phyloP scores from a whole-genome alignment of 1,140 invertebrate species.

The Drosophila hydei region DNA sequence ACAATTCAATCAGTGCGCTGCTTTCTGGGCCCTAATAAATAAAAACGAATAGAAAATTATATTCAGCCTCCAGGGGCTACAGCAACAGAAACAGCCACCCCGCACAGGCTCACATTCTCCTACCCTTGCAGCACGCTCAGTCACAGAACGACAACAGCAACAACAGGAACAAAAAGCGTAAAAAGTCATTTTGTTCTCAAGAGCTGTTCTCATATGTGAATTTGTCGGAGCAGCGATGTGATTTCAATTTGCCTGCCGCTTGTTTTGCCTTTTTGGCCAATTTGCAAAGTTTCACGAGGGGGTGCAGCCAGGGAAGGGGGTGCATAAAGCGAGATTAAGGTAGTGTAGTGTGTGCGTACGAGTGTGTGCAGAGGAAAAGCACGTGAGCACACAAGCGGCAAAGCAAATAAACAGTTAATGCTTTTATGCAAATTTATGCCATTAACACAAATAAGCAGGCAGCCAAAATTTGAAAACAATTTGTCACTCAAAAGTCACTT shows the following conservation, averaged over 20 bases:
- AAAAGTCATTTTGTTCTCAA: conserved; percentile 48
- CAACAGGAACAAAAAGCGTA: not conserved
- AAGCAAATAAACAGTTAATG: conserved; percentile 82
- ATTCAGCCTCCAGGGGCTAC: conserved; percentile 72
- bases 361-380: not conserved
- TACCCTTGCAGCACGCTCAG: not conserved
- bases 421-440: conserved; percentile 83
- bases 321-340: conserved; percentile 32
- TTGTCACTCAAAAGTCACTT: conserved; percentile 82
- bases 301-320: conserved; percentile 17
- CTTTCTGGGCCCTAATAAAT: conserved; percentile 73
- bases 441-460: conserved; percentile 79
- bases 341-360: conserved; percentile 9
- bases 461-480: conserved; percentile 79
- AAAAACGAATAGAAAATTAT: conserved; percentile 76
- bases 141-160: not conserved
- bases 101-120: conserved; percentile 17
- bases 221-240: conserved; percentile 53
- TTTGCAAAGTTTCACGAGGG: conserved; percentile 74
- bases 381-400: conserved; percentile 57
- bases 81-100: conserved; percentile 41
- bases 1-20: conserved; percentile 76
- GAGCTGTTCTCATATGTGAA: conserved; percentile 35
- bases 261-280: conserved; percentile 69
- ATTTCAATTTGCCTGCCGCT: conserved; percentile 66